Conservation (phyloP, 2,113 vertebrate genomes). For the Gobio gobio region DNA sequence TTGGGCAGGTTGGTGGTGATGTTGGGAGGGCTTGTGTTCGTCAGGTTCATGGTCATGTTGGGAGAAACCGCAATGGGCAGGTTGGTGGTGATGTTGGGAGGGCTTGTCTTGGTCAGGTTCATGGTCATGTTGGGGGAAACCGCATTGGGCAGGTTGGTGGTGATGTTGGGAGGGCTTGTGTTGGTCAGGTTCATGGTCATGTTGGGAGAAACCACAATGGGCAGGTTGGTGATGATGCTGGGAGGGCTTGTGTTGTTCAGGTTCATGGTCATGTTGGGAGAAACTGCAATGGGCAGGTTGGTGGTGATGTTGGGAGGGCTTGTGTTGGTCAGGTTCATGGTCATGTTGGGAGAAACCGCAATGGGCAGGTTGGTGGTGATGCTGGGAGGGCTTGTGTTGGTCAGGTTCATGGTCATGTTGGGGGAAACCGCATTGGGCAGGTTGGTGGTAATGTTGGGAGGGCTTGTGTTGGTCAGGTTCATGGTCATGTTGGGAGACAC, state of each 20-base stretch:
- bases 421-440: background rate
- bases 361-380: background rate
- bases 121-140: too few species aligned
- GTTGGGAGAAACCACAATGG: background rate
- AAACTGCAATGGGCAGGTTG: rapidly evolving
- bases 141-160: background rate
- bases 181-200: background rate
- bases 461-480: too few species aligned
- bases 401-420: background rate
- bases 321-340: background rate
- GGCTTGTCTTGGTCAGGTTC: background rate
- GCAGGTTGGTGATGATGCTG: background rate
- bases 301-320: background rate
- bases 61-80: background rate
- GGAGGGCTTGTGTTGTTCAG: background rate
- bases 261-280: background rate
- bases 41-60: background rate
- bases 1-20: background rate
- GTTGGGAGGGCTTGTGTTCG: background rate
- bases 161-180: background rate
- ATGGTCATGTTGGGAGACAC: too few species aligned
- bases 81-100: background rate
- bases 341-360: background rate
- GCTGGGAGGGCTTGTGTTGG: background rate
- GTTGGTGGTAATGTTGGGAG: too few species aligned